Evolutionary conservation across 1,140 invertebrate species (phyloP).

Genomic region (Nymphalis io): DNA sequence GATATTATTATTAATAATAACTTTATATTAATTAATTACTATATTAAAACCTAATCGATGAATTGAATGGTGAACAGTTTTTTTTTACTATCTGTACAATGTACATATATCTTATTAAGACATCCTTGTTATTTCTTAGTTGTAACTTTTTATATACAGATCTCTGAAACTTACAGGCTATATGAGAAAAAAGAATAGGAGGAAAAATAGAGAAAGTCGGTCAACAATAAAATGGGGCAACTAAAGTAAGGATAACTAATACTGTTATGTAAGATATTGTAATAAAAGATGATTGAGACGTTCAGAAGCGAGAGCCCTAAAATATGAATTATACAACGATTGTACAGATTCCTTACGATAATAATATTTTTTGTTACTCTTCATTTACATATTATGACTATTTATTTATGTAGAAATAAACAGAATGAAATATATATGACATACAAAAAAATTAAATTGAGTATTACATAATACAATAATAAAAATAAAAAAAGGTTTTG

Average conservation of each 20-base stretch:
- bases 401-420: not conserved
- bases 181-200: not conserved
- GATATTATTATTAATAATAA: too few relatives aligned
- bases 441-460: too few relatives aligned
- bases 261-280: slow-evolving; percentile 33
- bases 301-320: slow-evolving; percentile 13
- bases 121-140: not conserved
- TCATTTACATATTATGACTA: not conserved
- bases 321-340: slow-evolving; percentile 28
- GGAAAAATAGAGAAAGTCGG: slow-evolving; percentile 27
- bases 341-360: not conserved
- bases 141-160: not conserved
- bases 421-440: too few relatives aligned
- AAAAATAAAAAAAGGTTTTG: too few relatives aligned
- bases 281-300: slow-evolving; percentile 32
- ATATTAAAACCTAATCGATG: too few relatives aligned
- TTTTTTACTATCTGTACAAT: not conserved
- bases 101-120: not conserved
- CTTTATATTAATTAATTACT: too few relatives aligned
- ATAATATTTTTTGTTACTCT: slow-evolving; percentile 2
- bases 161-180: slow-evolving; percentile 1
- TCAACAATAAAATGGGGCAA: slow-evolving; percentile 22
- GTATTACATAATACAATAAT: too few relatives aligned
- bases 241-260: slow-evolving; percentile 26
- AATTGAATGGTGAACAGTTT: not conserved